phyloP scores from a whole-genome alignment of 2,888 invertebrate species.

The Hipparchia sbordonii region DNA sequence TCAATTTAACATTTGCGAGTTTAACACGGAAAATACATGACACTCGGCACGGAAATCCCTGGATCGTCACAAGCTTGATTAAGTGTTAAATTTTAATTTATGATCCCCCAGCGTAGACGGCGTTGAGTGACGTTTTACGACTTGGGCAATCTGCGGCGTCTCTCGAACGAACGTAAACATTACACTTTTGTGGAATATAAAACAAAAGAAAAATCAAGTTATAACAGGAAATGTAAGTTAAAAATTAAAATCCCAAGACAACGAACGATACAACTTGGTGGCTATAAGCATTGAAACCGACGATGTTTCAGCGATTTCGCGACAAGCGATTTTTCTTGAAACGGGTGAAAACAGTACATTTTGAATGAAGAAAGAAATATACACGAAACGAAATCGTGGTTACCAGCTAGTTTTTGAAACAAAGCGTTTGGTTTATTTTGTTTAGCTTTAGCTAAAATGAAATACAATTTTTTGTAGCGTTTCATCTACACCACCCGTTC shows the following conservation, averaged over 20 bases:
- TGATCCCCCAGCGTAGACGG: constrained; percentile 47
- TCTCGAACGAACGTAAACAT: neutral
- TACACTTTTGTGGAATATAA: constrained; percentile 7
- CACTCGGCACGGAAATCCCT: constrained; percentile 66
- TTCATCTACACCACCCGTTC: neutral
- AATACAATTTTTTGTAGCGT: neutral
- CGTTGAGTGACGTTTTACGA: constrained; percentile 31
- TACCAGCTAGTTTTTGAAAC: too few relatives aligned
- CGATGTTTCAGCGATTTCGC: too few relatives aligned
- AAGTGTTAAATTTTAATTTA: constrained; percentile 79
- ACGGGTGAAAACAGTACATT: too few relatives aligned
- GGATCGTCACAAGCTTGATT: constrained; percentile 76
- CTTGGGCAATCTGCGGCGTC: constrained; percentile 11
- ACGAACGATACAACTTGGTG: too few relatives aligned
- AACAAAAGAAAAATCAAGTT: neutral
- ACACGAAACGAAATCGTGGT: too few relatives aligned
- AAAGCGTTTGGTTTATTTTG: too few relatives aligned
- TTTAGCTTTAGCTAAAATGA: neutral
- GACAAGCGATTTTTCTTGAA: too few relatives aligned
- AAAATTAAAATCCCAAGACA: too few relatives aligned
- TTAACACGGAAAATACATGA: constrained; percentile 64
- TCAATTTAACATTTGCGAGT: neutral
- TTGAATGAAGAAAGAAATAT: too few relatives aligned
- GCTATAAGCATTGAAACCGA: too few relatives aligned
- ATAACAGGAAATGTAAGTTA: too few relatives aligned